Evolutionary conservation across 2,888 invertebrate species (phyloP), one percentile per base, ranked within the genome.

Genomic region (Hoplodrina blanda): DNA sequence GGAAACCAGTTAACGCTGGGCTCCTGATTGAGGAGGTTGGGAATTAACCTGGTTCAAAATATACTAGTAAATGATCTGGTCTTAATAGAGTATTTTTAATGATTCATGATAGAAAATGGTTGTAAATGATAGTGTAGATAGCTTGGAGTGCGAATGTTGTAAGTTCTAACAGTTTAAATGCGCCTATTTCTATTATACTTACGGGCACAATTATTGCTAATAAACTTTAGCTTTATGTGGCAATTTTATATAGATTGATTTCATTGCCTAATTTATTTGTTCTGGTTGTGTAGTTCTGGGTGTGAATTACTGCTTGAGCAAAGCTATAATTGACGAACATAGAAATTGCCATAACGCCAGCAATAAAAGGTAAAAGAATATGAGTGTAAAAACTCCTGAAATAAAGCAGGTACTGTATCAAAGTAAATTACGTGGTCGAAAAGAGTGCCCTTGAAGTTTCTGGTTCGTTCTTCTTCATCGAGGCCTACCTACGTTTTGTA

Each of bases 41-140:
- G 70, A 73, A 82, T 62, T 75, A 68, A 53, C 70, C 41, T 54
- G 44, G 78, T 76, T 83, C 83, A 81, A 69, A 67, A 69, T 84
- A 81, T 46, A 70, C 50, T 70, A 63, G 80, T 60, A 60, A 73
- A 78, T 50, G 54, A 67, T 72, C 70, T 69, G 54, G 70, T 68
- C 63, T 73, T 84, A 78, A 84, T 78, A 68, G 83, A 50, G 68
- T 81, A 76, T 83, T 84, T 84, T 84, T 83, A 85, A 84, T 84
- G 83, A 81, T 81, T 73, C 77, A 81, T 80, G 68, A 76, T 73
- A 61, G 70, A 73, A 79, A 83, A 81, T 78, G 57, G 63, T 64
- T 73, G 80, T 78, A 75, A 83, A 80, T 84, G 73, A 83, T 78
- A 64, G 77, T 69, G 60, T 60, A 73, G 83, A 83, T 84, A 84